phyloP scores from a whole-genome alignment of 2,113 vertebrate genomes.

The Ageneiosus marmoratus region DNA sequence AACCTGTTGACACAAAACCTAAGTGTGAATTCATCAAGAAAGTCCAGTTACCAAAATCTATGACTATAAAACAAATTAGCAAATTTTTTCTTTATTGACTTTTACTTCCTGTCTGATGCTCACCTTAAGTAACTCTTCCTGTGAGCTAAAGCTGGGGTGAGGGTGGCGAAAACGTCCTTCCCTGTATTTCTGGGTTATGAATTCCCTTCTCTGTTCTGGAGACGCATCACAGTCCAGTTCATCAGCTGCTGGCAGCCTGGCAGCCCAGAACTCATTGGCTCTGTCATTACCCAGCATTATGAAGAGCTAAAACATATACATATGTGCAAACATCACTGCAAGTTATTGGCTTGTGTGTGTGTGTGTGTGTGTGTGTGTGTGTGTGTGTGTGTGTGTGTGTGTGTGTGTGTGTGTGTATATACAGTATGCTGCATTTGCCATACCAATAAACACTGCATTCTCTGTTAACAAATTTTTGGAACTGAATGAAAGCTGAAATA shows the following conservation, averaged over 20 bases:
- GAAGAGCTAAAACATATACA: slow-evolving; percentile 79
- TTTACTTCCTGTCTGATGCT: background rate
- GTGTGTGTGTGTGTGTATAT: too few relatives aligned
- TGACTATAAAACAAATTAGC: too few relatives aligned
- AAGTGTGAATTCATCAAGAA: background rate
- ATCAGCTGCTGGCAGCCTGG: slow-evolving; percentile 69
- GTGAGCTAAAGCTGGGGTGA: slow-evolving; percentile 77
- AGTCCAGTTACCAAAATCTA: background rate
- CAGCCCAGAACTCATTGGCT: slow-evolving; percentile 91
- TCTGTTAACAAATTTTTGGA: background rate
- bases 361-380: too few relatives aligned
- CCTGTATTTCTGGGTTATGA: slow-evolving; percentile 85
- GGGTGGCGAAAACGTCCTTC: slow-evolving; percentile 82
- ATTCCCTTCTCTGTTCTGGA: slow-evolving; percentile 81
- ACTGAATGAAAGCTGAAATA: background rate
- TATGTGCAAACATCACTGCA: slow-evolving; percentile 42
- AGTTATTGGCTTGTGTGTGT: too few relatives aligned
- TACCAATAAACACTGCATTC: background rate
- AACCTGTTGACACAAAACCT: background rate
- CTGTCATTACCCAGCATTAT: slow-evolving; percentile 91
- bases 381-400: too few relatives aligned
- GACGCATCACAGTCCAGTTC: slow-evolving; percentile 76
- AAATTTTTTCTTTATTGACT: background rate
- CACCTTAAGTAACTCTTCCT: slow-evolving; percentile 91
- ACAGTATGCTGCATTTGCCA: background rate